These are phyloP conservation scores for Dasysyrphus albostriatus DNA, from an alignment of 2,888 invertebrate species.

Conservation along the genomic window DNA sequence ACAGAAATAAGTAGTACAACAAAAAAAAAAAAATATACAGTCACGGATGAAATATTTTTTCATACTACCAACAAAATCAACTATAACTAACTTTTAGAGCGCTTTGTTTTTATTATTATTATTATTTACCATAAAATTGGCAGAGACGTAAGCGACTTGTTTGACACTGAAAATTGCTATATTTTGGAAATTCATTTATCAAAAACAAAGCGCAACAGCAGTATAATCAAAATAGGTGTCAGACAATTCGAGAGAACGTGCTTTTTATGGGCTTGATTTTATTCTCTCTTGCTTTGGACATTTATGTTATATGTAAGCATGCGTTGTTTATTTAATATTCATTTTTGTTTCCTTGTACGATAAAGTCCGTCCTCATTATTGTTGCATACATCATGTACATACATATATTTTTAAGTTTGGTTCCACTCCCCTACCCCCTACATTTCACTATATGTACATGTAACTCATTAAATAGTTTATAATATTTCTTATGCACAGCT, in stretches of 20 bases:
- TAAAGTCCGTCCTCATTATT: slow-evolving; percentile 24
- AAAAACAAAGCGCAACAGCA: slow-evolving; percentile 55
- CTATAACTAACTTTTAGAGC: slow-evolving; percentile 65
- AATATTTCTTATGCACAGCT: slow-evolving; percentile 78
- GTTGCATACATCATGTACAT: neutral
- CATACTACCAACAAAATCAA: slow-evolving; percentile 62
- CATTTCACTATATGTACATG: slow-evolving; percentile 22
- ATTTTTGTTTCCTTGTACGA: slow-evolving; percentile 63
- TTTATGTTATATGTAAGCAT: slow-evolving; percentile 81
- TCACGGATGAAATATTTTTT: slow-evolving; percentile 58
- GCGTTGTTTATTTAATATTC: slow-evolving; percentile 78
- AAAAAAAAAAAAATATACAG: slow-evolving; percentile 31
- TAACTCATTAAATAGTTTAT: slow-evolving; percentile 45
- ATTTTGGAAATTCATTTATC: slow-evolving; percentile 59
- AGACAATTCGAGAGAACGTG: slow-evolving; percentile 70
- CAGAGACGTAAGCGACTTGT: slow-evolving; percentile 66
- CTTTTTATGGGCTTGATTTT: slow-evolving; percentile 71
- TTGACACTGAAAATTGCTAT: slow-evolving; percentile 70
- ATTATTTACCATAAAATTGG: slow-evolving; percentile 64
- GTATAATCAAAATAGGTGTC: slow-evolving; percentile 54
- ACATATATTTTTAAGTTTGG: slow-evolving; percentile 3
- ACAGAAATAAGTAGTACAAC: slow-evolving; percentile 61
- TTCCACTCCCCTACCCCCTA: neutral
- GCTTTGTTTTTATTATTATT: slow-evolving; percentile 64
- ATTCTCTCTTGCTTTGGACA: slow-evolving; percentile 75